Evolutionary conservation across 2,888 invertebrate species (phyloP).

Genomic region (Tolmerus cingulatus): DNA sequence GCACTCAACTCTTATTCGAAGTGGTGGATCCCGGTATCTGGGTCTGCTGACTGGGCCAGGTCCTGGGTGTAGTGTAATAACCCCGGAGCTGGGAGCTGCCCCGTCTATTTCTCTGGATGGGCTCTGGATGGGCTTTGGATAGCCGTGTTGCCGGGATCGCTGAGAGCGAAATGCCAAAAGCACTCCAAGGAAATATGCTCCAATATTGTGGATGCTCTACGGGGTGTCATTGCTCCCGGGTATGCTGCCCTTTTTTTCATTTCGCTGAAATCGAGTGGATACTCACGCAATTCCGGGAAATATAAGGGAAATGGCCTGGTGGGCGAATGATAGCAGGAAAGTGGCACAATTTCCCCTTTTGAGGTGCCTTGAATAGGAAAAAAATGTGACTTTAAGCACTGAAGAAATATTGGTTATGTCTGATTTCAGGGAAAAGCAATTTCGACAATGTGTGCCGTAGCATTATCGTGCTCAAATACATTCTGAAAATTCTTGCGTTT

Average conservation of each 20-base stretch:
- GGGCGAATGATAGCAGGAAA: neutral
- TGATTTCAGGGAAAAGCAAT: neutral
- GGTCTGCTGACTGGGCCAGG: neutral
- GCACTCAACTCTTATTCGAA: neutral
- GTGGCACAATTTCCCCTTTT: neutral
- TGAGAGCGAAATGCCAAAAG: neutral
- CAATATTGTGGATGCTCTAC: neutral
- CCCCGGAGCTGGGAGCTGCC: neutral
- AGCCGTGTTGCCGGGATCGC: neutral
- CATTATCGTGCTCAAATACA: neutral
- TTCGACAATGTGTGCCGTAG: neutral
- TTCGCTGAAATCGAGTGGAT: neutral
- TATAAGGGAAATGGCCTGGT: neutral
- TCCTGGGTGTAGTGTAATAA: slow-evolving; percentile 1
- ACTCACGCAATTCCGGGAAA: neutral
- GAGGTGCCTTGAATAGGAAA: neutral
- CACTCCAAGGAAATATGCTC: neutral
- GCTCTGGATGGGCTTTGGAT: neutral
- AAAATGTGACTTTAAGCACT: neutral
- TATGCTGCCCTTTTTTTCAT: neutral
- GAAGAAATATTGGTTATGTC: neutral
- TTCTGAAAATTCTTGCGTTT: neutral
- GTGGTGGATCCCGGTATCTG: neutral
- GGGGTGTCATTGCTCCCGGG: neutral
- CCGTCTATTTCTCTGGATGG: neutral